These are phyloP conservation scores for Etheostoma perlongum DNA, from an alignment of 2,797 vertebrate genomes.

Conservation along the genomic window DNA sequence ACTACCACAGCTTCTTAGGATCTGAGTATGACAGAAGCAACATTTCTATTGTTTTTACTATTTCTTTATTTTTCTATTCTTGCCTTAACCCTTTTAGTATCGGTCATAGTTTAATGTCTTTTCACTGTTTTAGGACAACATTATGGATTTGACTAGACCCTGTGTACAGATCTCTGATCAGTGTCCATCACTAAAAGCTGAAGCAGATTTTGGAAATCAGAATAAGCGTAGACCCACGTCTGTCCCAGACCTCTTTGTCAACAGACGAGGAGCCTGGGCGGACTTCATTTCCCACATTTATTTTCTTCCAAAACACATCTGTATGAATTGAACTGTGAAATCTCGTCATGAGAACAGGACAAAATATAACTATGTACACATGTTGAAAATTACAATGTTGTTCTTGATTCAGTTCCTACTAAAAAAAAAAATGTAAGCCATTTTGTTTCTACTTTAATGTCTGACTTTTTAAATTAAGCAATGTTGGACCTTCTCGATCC, in stretches of 20 bases:
- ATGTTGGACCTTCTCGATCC: constrained; percentile 54
- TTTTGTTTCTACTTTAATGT: constrained; percentile 61
- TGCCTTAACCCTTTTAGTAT: constrained; percentile 83
- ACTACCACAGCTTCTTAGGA: constrained; percentile 73
- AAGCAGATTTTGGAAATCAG: constrained; percentile 12
- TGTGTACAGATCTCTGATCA: constrained; percentile 44
- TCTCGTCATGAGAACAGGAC: constrained; percentile 28
- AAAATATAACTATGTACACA: constrained; percentile 66
- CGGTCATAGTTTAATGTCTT: constrained; percentile 53
- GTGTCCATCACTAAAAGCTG: constrained; percentile 26
- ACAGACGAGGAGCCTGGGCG: neutral
- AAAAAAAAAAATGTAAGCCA: constrained; percentile 42
- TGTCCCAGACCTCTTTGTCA: constrained; percentile 9
- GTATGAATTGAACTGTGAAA: constrained; percentile 54
- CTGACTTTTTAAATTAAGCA: constrained; percentile 48
- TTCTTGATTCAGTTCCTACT: constrained; percentile 65
- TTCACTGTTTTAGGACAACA: constrained; percentile 51
- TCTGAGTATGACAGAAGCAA: constrained; percentile 63
- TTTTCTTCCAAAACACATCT: constrained; percentile 15
- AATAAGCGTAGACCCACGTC: constrained; percentile 24
- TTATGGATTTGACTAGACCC: constrained; percentile 41
- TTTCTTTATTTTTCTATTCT: constrained; percentile 80
- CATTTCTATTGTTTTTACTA: constrained; percentile 78
- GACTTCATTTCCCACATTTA: constrained; percentile 29
- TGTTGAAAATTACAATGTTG: constrained; percentile 59